Evolutionary conservation across 1,140 invertebrate genomes (phyloP), one percentile per base, ranked within the genome.

Genomic region (Choristoneura fumiferana): DNA sequence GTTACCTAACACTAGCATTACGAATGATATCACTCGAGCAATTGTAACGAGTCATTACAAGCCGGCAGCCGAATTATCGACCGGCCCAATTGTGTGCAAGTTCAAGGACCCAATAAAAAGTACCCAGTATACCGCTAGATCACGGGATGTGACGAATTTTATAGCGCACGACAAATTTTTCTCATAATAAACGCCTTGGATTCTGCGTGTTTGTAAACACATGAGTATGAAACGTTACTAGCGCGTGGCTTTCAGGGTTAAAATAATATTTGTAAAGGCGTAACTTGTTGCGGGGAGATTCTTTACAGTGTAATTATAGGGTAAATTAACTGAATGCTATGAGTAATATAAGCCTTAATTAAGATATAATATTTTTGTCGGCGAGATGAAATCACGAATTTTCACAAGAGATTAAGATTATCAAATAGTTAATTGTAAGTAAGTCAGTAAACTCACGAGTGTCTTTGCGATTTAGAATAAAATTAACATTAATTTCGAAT

Each of bases 31-130:
- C 72, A 82, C 67, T 65, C 60, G 18, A 59, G 58, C 55, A 62
- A 75, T 69, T 70, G 63, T 67, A 67, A 69, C 60, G 65, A 69
- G 62, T 71, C 66, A 74, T 74, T 62, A 58, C 61, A 67, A 57
- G 45, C 66, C 63, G 63, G 63, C 60, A 62, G 57, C 65, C 69
- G 72, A 76, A 81, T 78, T 82, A 84, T 84, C 81, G 84, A 84
- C 76, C 81, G 76, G 69, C 78, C 66, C 76, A 84, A 81, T 74
- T 76, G 73, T 78, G 62, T 67, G 65, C 75, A 87, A 80, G 84
- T 87, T 84, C 84, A 84, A 82, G 84, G 81, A 69, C 80, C 71
- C 73, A 78, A 81, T 81, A 80, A 84, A 83, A 86, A 74, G 73
- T 79, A 72, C 69, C 73, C 78, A 78, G 76, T 78, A 69, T 73